Evolutionary conservation across 2,888 invertebrate genomes (phyloP).

Genomic region (Dolomedes plantarius): DNA sequence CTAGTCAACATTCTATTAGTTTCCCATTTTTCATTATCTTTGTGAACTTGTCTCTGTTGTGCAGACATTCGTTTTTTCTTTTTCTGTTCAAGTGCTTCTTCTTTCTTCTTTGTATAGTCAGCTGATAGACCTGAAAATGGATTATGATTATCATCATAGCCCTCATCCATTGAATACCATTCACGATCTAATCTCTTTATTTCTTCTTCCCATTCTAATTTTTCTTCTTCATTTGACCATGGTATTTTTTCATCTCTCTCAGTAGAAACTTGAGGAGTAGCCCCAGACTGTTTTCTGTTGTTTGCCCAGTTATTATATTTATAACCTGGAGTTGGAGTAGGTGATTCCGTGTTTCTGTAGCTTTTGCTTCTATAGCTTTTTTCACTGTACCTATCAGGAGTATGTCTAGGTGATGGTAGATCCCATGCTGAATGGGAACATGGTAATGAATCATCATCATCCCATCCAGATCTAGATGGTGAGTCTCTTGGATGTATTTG

Average conservation of each 20-base stretch:
- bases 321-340: slow-evolving; percentile 90
- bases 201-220: slow-evolving; percentile 87
- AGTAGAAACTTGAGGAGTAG: slow-evolving; percentile 80
- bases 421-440: slow-evolving; percentile 91
- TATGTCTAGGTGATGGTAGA: slow-evolving; percentile 85
- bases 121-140: slow-evolving; percentile 93
- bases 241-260: slow-evolving; percentile 52
- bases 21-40: slow-evolving; percentile 99
- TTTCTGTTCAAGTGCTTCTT: slow-evolving; percentile 92
- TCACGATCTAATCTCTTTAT: slow-evolving; percentile 93
- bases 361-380: slow-evolving; percentile 71
- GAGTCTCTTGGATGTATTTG: slow-evolving; percentile 77
- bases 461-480: slow-evolving; percentile 80
- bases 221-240: slow-evolving; percentile 60
- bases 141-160: slow-evolving; percentile 93
- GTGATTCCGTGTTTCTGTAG: slow-evolving; percentile 80
- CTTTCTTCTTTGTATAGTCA: slow-evolving; percentile 94
- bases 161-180: slow-evolving; percentile 97
- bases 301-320: slow-evolving; percentile 88
- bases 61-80: slow-evolving; percentile 95
- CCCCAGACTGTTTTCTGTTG: slow-evolving; percentile 82
- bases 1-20: slow-evolving; percentile 95
- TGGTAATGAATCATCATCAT: slow-evolving; percentile 80
- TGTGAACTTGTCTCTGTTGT: slow-evolving; percentile 96
- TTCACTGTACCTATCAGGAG: slow-evolving; percentile 69